Evolutionary conservation across 2,113 vertebrate genomes (phyloP).

Genomic region (Axis porcinus): DNA sequence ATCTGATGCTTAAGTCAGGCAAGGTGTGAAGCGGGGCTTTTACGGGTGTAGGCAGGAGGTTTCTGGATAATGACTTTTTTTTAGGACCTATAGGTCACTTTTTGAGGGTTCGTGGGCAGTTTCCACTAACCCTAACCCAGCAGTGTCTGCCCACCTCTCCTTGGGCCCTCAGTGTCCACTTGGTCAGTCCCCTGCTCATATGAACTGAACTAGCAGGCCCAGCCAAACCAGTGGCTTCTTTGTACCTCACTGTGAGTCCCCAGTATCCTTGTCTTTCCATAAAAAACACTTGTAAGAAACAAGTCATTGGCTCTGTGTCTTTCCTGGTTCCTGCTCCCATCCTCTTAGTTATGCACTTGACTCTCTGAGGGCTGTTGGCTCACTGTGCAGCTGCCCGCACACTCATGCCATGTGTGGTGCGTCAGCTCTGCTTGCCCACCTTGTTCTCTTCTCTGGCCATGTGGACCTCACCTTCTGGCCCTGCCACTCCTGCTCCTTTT

Average conservation of each 20-base stretch:
- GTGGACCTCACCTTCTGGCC: fast-evolving
- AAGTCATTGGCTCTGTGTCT: fast-evolving
- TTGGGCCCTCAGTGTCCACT: not conserved
- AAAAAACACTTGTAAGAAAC: not conserved
- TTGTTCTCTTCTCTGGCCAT: not conserved
- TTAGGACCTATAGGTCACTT: fast-evolving
- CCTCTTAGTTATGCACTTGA: fast-evolving
- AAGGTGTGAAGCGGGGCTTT: not conserved
- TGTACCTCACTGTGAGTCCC: not conserved
- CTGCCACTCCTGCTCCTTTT: too few species aligned
- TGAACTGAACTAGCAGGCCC: not conserved
- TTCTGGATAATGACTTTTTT: not conserved
- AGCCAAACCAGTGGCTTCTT: not conserved
- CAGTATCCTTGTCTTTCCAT: not conserved
- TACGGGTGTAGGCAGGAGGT: not conserved
- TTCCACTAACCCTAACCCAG: not conserved
- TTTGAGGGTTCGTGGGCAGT: fast-evolving
- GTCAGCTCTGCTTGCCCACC: fast-evolving
- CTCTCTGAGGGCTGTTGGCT: fast-evolving
- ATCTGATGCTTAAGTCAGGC: not conserved
- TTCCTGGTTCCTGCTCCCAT: not conserved
- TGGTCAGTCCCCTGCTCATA: not conserved
- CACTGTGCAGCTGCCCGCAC: fast-evolving
- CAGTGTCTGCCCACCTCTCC: not conserved
- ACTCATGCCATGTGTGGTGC: fast-evolving